Conservation (phyloP, 1,140 invertebrate genomes). For the Drosophila suzukii region DNA sequence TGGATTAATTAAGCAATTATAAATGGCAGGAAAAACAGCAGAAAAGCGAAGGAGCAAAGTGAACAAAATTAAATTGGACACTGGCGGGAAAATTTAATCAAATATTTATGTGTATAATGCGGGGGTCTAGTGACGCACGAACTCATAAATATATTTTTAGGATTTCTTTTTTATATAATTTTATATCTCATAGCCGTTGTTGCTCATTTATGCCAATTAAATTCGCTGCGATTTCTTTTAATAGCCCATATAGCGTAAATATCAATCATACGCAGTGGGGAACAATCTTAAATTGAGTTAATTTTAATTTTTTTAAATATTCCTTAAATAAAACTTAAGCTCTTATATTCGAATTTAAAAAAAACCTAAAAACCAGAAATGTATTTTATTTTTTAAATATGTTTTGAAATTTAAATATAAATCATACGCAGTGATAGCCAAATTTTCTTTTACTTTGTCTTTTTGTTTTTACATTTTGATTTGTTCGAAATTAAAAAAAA, state of each 20-base stretch:
- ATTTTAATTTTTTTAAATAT: background rate
- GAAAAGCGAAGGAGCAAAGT: conserved; percentile 16
- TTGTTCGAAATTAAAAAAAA: background rate
- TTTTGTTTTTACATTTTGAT: background rate
- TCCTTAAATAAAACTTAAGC: no score
- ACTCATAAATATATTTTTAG: conserved; percentile 56
- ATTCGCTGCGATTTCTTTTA: conserved; percentile 53
- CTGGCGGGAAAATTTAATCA: conserved; percentile 45
- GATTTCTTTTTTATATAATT: conserved; percentile 52
- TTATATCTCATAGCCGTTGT: conserved; percentile 50
- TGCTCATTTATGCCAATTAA: conserved; percentile 74
- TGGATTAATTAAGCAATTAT: conserved; percentile 80
- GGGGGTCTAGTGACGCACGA: conserved; percentile 61
- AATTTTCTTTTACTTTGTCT: background rate
- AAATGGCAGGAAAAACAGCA: conserved; percentile 41
- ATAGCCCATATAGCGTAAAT: conserved; percentile 26
- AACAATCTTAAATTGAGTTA: background rate
- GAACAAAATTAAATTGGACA: conserved; percentile 39
- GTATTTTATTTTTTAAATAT: background rate
- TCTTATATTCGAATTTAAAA: no score
- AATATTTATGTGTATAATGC: conserved; percentile 42
- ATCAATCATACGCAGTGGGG: conserved; percentile 4
- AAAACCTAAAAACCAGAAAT: no score
- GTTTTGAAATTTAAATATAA: background rate
- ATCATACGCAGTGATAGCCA: background rate